A percentile compares a stretch with the other conserved stretches of the same genome.
Conservation (phyloP, 2,113 vertebrate genomes). For the Tetraodon nigroviridis region DNA sequence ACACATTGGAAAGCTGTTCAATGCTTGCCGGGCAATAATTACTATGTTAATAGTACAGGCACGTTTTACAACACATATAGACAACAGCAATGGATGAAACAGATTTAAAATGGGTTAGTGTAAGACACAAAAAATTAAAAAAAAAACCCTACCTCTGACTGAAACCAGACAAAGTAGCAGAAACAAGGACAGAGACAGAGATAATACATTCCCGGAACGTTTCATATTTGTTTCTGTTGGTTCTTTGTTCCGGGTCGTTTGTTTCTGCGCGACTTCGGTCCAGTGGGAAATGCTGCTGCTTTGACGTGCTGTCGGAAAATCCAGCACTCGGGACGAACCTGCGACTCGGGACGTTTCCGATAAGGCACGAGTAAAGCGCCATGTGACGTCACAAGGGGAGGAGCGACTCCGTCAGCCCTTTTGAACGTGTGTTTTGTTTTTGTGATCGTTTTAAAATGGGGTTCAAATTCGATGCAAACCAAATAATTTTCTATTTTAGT, state of each 20-base stretch:
- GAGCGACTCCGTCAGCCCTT: neutral
- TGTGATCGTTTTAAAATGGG: neutral
- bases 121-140: neutral
- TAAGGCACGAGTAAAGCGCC: slow-evolving; percentile 24
- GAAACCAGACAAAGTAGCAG: slow-evolving; percentile 44
- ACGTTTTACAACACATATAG: neutral
- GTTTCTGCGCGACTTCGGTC: neutral
- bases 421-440: neutral
- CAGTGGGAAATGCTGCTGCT: slow-evolving; percentile 10
- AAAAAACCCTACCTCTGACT: slow-evolving; percentile 61
- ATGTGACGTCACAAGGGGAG: slow-evolving; percentile 39
- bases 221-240: slow-evolving; percentile 45
- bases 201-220: slow-evolving; percentile 16
- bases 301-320: slow-evolving; percentile 43
- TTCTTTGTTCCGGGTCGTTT: slow-evolving; percentile 3
- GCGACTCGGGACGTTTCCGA: slow-evolving; percentile 18
- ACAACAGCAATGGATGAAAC: neutral
- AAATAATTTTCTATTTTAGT: no score
- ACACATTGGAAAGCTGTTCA: no score
- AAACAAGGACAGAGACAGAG: slow-evolving; percentile 9
- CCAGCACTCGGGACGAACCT: neutral
- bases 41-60: neutral
- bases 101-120: neutral
- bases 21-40: neutral
- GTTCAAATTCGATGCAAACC: no score